These are phyloP conservation scores for Hassar affinis DNA, from an alignment of 2,113 vertebrate species.

Conservation along the genomic window DNA sequence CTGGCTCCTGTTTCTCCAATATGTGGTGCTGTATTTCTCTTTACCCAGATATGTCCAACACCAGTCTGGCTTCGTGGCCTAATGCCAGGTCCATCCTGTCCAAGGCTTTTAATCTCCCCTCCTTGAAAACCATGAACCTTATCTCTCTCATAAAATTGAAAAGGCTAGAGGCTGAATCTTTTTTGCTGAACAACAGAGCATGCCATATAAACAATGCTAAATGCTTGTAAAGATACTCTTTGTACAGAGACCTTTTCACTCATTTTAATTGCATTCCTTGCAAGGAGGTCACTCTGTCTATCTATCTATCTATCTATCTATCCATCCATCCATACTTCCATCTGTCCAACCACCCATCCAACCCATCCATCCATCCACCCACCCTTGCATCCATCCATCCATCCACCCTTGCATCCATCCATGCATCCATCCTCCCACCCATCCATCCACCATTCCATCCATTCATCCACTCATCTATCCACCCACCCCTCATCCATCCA, in stretches of 20 bases:
- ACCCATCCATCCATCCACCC: no score
- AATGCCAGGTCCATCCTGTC: not conserved
- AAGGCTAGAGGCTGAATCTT: not conserved
- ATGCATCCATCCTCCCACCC: no score
- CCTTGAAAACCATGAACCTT: not conserved
- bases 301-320: no score
- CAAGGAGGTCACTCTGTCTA: not conserved
- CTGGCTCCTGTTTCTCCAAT: conserved; percentile 1
- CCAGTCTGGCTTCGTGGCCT: not conserved
- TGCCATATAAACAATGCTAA: not conserved
- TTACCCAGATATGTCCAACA: conserved; percentile 11
- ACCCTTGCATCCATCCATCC: no score
- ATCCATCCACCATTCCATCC: no score
- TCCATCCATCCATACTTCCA: no score
- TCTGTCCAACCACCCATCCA: no score
- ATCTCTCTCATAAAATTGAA: not conserved
- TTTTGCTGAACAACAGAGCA: conserved; percentile 1
- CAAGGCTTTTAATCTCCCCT: conserved; percentile 26
- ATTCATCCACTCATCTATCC: no score
- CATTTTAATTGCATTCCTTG: not conserved
- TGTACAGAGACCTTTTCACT: conserved; percentile 4
- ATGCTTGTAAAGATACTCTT: conserved; percentile 10
- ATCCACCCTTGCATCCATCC: no score
- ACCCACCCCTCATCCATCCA: no score
- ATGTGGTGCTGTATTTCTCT: conserved; percentile 2